These are phyloP conservation scores for Olivierus martensii DNA, from an alignment of 1,140 invertebrate species.

Conservation along the genomic window DNA sequence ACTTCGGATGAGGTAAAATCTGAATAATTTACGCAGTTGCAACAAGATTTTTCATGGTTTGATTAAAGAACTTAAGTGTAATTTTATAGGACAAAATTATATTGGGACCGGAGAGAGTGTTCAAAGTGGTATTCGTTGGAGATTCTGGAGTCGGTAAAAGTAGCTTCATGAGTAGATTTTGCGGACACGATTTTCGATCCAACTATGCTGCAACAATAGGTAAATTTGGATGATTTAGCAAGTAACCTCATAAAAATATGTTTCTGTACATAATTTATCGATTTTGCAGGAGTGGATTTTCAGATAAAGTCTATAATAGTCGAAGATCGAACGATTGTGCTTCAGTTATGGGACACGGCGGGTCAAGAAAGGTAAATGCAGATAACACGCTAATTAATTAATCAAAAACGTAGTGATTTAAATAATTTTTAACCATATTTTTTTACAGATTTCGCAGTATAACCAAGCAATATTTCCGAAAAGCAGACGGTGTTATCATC, in stretches of 20 bases:
- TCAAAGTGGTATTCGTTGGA: conserved; percentile 45
- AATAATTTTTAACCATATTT: too few relatives aligned
- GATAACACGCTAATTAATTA: too few relatives aligned
- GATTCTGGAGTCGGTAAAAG: conserved; percentile 46
- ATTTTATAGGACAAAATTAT: too few relatives aligned
- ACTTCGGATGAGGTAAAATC: too few relatives aligned
- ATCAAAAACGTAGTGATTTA: too few relatives aligned
- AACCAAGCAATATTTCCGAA: conserved; percentile 45
- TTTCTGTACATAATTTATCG: not conserved
- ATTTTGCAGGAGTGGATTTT: conserved; percentile 38
- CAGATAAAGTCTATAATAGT: conserved; percentile 38
- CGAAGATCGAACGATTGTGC: conserved; percentile 33
- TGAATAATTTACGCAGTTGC: too few relatives aligned
- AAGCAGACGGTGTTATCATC: conserved; percentile 43
- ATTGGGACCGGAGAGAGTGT: conserved; percentile 32
- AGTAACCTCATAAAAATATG: not conserved
- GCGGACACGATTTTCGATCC: conserved; percentile 36
- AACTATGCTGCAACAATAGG: conserved; percentile 42
- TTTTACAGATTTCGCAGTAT: conserved; percentile 38
- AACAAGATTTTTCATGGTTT: too few relatives aligned
- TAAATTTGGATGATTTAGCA: conserved; percentile 15
- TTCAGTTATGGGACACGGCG: conserved; percentile 47
- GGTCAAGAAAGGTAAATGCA: conserved; percentile 37
- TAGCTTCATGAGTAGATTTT: conserved; percentile 42
- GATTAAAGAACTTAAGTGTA: too few relatives aligned